Evolutionary conservation across 2,797 vertebrate species (phyloP), one percentile per base, ranked within the genome.

Genomic region (Acridotheres tristis): DNA sequence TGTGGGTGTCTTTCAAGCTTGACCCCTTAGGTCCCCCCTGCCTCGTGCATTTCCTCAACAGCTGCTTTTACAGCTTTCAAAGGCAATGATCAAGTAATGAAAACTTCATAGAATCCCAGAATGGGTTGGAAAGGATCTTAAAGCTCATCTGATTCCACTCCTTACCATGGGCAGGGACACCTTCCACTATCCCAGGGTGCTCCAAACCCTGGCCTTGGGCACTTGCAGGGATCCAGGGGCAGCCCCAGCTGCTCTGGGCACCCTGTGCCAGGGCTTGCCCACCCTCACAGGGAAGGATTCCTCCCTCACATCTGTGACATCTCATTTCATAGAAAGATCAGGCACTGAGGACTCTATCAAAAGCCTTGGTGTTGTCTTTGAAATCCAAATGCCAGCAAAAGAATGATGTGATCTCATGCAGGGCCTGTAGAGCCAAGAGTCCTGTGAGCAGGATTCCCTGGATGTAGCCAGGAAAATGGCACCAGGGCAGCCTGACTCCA

Each of bases 241-340:
- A 69, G 48, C 62, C 55, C 12, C 71, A 89, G 50, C 38, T 65
- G 0, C 51, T 63, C 29, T 76, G 65, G 63, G 32, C 50, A 82
- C 10, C 63, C 23, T 76, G 32, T 76, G 36, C 86, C 78, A 82
- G 69, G 30, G 32, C 19, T 22, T 82, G 0, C 8, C 11, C 32
- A 38, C 43, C 14, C 17, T 57, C 36, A 0, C 0, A 0, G 78
- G 38, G 15, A 40, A 47, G 36, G 10, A 34, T 77, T 89, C 26
- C 29, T 71, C 27, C 29, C 45, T 84, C 45, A 42, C 66, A 65
- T 27, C 45, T 47, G 6, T 34, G 45, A 47, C 29, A 65, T 53
- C 51, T 71, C 11, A 16, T 71, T 65, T 53, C 47, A 18, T 25
- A 10, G 62, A 23, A 42, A 40, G 71, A 75, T 74, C 69, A 73